Evolutionary conservation across 1,140 invertebrate genomes (phyloP).

Genomic region (Plutomurus gul): DNA sequence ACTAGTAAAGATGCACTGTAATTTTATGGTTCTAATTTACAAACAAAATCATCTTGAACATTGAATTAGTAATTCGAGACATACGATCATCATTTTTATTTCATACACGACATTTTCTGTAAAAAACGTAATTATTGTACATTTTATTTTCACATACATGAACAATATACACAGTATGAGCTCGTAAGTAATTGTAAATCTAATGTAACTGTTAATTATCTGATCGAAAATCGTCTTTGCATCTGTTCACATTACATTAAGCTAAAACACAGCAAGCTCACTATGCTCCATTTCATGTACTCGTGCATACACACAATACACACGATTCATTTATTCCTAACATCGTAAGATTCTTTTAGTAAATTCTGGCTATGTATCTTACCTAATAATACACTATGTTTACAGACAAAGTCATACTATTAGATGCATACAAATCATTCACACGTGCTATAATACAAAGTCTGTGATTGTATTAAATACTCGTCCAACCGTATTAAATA

Average conservation of each 20-base stretch:
- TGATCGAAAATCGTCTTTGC: conserved; percentile 3
- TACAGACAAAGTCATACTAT: no score
- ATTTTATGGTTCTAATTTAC: no score
- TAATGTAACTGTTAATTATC: conserved; percentile 2
- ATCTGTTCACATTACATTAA: conserved; percentile 1
- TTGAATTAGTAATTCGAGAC: not conserved
- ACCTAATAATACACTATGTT: no score
- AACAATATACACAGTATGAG: conserved; percentile 35
- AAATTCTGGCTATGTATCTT: no score
- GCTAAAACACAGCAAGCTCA: no score
- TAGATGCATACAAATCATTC: not conserved
- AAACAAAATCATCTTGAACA: not conserved
- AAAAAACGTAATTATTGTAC: conserved; percentile 36
- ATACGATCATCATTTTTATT: conserved; percentile 16
- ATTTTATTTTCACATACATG: conserved; percentile 36
- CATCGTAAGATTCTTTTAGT: no score
- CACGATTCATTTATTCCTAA: no score
- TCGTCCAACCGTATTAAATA: not conserved
- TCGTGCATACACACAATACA: not conserved
- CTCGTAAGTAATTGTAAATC: conserved; percentile 20
- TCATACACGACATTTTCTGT: conserved; percentile 25
- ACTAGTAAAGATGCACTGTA: no score
- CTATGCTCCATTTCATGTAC: not conserved
- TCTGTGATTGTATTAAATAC: not conserved
- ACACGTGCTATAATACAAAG: not conserved